These are phyloP conservation scores for Xylocopa sonorina DNA, from an alignment of 1,140 invertebrate species.

Conservation along the genomic window DNA sequence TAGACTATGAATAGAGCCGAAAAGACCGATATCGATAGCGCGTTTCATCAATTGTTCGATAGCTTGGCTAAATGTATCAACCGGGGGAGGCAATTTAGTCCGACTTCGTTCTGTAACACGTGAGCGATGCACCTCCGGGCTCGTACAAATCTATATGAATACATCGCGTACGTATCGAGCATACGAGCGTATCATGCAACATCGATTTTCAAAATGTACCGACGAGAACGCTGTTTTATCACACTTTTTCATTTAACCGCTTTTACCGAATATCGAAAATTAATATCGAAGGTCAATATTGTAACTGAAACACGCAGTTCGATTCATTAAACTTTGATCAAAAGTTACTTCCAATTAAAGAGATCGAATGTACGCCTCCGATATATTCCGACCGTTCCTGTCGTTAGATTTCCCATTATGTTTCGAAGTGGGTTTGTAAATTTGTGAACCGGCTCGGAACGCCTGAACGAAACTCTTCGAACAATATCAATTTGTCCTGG, in stretches of 20 bases:
- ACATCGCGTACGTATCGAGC: too few species aligned
- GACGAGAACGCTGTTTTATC: background rate
- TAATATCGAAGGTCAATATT: background rate
- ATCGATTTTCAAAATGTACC: background rate
- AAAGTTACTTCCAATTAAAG: background rate
- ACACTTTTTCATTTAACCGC: background rate
- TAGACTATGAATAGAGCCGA: too few species aligned
- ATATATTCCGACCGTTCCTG: too few species aligned
- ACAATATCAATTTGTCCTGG: too few species aligned
- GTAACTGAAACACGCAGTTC: background rate
- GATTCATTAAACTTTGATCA: background rate
- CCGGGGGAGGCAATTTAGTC: slow-evolving; percentile 7
- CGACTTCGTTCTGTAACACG: slow-evolving; percentile 1
- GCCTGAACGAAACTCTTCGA: too few species aligned
- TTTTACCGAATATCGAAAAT: background rate
- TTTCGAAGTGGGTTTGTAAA: too few species aligned
- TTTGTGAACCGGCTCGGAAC: background rate
- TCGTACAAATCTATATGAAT: too few species aligned
- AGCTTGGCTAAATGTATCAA: slow-evolving; percentile 13
- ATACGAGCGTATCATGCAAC: background rate
- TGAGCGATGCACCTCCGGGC: too few species aligned
- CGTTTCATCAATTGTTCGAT: slow-evolving; percentile 13
- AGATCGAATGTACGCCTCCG: too few species aligned
- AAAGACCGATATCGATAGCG: slow-evolving; percentile 1
- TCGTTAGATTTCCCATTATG: too few species aligned